Evolutionary conservation across 1,140 invertebrate genomes (phyloP), one percentile per base, ranked within the genome.

Genomic region (Nasonia vitripennis): DNA sequence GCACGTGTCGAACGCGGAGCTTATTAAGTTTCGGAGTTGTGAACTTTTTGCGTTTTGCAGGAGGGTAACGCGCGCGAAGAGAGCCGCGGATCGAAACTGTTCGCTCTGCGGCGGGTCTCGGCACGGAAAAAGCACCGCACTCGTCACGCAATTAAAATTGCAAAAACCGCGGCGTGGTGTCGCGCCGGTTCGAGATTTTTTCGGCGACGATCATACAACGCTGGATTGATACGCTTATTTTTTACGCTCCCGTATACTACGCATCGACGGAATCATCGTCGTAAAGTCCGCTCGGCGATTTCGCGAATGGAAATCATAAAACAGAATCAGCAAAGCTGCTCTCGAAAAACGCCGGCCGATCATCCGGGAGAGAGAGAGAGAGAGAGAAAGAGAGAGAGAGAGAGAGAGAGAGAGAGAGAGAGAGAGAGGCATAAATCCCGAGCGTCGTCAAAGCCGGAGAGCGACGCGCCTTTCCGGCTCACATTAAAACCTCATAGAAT

Each of bases 11-110:
- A 84, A 84, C 78, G n/a, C 62, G 62, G 20, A 55, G 82, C 75
- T 84, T 78, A 84, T 84, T 84, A 84, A 78, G 74, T 78, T 78
- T 70, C 62, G 67, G 70, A 67, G 7, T 48, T 51, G 75, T 48
- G 75, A 11, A 2, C 48, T 75, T 45, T 75, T 75, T 75, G 55
- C 14, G 14, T 62, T n/a, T 62, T 20, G 20, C 20, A 55, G 51
- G 51, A 55, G 17, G 51, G 17, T 37, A 55, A 55, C 51, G 51
- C 1, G 2, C 3, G 34, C 34, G 34, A 37, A 7, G 41, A 45
- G 55, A 62, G 2, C 20, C 5, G 55, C 51, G 17, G 20, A 17
- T 14, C 4, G 55, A 17, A 62, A 20, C 20, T 62, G 27, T 27
- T 62, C 55, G 55, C 55, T 7, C 55, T n/a, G 55, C 55, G 55